These are phyloP conservation scores for Sarotherodon lohbergeri DNA, from an alignment of 2,113 vertebrate species.

Conservation along the genomic window DNA sequence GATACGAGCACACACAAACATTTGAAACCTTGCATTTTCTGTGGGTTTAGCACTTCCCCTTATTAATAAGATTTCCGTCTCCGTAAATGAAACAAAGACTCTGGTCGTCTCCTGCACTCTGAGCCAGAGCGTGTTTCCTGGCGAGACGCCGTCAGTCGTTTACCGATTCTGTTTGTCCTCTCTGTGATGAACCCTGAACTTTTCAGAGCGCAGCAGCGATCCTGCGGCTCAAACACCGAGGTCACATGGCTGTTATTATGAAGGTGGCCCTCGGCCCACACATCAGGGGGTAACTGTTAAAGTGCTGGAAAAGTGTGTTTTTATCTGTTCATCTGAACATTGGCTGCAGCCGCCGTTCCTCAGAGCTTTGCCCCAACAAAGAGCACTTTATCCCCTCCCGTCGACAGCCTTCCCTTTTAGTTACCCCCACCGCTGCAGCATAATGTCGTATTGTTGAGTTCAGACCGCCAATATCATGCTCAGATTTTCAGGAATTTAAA, in stretches of 20 bases:
- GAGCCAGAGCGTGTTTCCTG: not conserved
- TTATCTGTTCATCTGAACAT: slow-evolving; percentile 62
- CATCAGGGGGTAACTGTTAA: slow-evolving; percentile 24
- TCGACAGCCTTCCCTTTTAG: not conserved
- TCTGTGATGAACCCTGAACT: not conserved
- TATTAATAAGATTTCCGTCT: not conserved
- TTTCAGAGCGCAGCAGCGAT: not conserved
- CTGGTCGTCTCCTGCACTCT: not conserved
- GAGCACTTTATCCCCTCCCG: slow-evolving; percentile 33
- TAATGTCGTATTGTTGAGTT: slow-evolving; percentile 24
- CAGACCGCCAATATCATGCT: slow-evolving; percentile 13
- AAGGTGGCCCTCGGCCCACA: not conserved
- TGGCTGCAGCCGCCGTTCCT: slow-evolving; percentile 25
- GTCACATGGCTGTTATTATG: not conserved
- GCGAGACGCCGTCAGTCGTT: not conserved
- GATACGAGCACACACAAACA: not conserved
- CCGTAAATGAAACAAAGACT: not conserved
- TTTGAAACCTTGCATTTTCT: not conserved
- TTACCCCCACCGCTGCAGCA: slow-evolving; percentile 11
- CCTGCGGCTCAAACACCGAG: not conserved
- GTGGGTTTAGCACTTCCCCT: not conserved
- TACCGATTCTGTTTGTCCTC: not conserved
- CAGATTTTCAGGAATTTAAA: slow-evolving; percentile 8
- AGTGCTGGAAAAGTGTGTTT: slow-evolving; percentile 41
- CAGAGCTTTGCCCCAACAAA: slow-evolving; percentile 45